Base-by-base conservation (phyloP, 2,888 invertebrate species). In the Mythimna vitellina region DNA sequence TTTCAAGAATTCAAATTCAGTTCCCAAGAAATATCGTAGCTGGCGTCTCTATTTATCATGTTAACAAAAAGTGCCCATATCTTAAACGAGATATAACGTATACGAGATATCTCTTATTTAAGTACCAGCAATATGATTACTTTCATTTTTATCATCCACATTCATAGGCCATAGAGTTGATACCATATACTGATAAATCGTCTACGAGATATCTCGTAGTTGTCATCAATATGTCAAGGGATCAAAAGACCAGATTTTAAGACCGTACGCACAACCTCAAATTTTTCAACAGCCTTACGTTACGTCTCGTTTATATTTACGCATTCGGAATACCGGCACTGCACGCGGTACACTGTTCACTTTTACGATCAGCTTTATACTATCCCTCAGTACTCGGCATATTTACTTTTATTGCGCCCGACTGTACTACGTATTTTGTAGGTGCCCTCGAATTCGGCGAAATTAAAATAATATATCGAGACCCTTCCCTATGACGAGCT, bases 341-440 rank as follows among this genome's bases (percentile, higher is more conserved):
- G 69, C 76, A 73, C 70, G 70, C 76, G 68, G 78, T 73, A 80
- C 74, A 67, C 76, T 76, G 82, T 86, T 82, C 81, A 69, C 80
- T 85, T 89, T 89, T 89, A 89, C 87, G 89, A 86, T 86, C 86
- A 81, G 73, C 80, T 78, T 83, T 85, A 87, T 84, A 81, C 85
- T 83, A 87, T 85, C 84, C 86, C 86, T 81, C 84, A 82, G 85
- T 85, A 86, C 86, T 87, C 84, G 87, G 88, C 87, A 90, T 92
- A 91, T 92, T 91, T 91, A 90, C 90, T 91, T 92, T 92, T 92
- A 92, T 91, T 89, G 89, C 88, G 83, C 80, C 77, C 81, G 71
- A 81, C 82, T 82, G 79, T 80, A 75, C 80, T 84, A 17, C 85
- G 87, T 88, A 88, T 89, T 86, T 89, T 76, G 82, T 82, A 72